Evolutionary conservation across 2,888 invertebrate genomes (phyloP).

Genomic region (Drosophila pseudotalamancana): DNA sequence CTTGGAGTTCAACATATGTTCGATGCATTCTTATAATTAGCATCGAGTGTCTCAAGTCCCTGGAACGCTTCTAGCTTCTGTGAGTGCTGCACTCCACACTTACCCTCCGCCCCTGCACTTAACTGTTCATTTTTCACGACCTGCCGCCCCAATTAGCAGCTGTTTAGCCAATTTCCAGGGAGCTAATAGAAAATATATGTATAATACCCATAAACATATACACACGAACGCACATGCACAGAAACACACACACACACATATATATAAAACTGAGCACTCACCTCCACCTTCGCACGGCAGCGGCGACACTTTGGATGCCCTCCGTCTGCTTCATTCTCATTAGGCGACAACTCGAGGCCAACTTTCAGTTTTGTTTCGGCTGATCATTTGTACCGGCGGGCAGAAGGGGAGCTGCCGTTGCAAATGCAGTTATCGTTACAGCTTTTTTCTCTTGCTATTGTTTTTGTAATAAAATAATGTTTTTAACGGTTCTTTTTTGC

Average conservation of each 20-base stretch:
- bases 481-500: conserved; percentile 24
- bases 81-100: background rate
- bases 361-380: conserved; percentile 42
- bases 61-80: background rate
- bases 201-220: conserved; percentile 23
- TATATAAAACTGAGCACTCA: too few species aligned
- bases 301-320: conserved; percentile 28
- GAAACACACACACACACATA: background rate
- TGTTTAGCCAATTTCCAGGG: conserved; percentile 54
- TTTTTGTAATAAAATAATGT: conserved; percentile 5
- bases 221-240: background rate
- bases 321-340: conserved; percentile 34
- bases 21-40: conserved; percentile 11
- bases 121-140: conserved; percentile 40
- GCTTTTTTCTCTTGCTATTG: conserved; percentile 9
- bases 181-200: conserved; percentile 34
- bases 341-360: conserved; percentile 1
- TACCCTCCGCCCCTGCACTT: background rate
- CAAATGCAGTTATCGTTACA: background rate
- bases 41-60: conserved; percentile 1
- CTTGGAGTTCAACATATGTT: conserved; percentile 7
- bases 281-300: conserved; percentile 31
- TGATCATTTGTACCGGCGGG: conserved; percentile 40
- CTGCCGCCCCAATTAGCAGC: conserved; percentile 62
- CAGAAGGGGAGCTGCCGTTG: background rate